Evolutionary conservation across 2,888 invertebrate species (phyloP), one percentile per base, ranked within the genome.

Genomic region (Sisyra nigra): DNA sequence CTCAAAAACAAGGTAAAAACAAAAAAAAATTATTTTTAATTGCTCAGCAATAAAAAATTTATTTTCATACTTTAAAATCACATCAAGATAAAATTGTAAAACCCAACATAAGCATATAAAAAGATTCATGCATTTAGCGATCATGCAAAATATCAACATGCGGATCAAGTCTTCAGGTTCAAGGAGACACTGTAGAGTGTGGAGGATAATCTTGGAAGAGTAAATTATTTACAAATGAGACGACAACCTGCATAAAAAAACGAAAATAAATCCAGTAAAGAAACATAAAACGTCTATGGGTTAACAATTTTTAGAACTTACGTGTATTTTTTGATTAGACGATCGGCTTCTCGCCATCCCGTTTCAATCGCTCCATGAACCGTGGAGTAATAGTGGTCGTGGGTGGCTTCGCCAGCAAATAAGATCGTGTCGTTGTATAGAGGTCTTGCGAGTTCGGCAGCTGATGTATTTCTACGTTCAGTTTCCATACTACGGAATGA

Each of bases 351-450:
- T 44, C 71, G 57, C 51, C 59, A 60, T 7, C 72, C 72, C 38
- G 65, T 60, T 53, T 69, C 69, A 37, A 69, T 58, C 2, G 72
- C 72, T 29, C 72, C 72, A 52, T 72, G 69, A 3, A 69, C 70
- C 2, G 72, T 70, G 2, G 69, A 69, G 54, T 58, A 71, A 49
- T 57, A 65, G 48, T 54, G 42, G 2, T 54, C 45, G 53, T 65
- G 61, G 0, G 74, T 72, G 0, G 74, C 76, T 52, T 76, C 75
- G 0, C 77, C 77, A 1, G 73, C 74, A 58, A 76, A 76, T n/a
- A 74, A 53, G 0, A 76, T 56, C 1, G 65, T 55, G 14, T 68
- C 69, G 51, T 68, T 64, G 1, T 54, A 45, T 2, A 83, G 55
- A 0, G 83, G 81, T 40, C 61, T 58, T 1, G 70, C 72, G 19